phyloP scores from a whole-genome alignment of 1,140 invertebrate species.

The Muscidifurax raptorellus region DNA sequence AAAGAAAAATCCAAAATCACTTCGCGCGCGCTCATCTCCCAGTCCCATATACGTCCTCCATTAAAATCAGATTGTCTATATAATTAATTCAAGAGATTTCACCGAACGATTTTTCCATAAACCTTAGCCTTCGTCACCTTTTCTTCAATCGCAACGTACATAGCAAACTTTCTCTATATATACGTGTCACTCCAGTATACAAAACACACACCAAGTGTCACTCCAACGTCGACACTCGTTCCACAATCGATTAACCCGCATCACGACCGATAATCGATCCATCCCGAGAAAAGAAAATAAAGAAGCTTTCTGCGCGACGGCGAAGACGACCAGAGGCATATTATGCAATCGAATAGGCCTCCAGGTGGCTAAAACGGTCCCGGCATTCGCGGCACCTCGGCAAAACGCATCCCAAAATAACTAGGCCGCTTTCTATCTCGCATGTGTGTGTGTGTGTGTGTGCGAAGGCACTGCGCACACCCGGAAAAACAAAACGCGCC shows the following conservation, averaged over 20 bases:
- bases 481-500: slow-evolving; percentile 19
- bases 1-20: too few relatives aligned
- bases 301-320: neutral
- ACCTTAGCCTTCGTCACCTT: neutral
- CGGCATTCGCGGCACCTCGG: slow-evolving; percentile 37
- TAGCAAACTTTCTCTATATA: neutral
- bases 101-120: too few relatives aligned
- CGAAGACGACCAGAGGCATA: neutral
- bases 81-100: neutral
- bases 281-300: neutral
- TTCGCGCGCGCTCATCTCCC: too few relatives aligned
- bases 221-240: neutral
- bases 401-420: slow-evolving; percentile 52
- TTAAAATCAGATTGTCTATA: neutral
- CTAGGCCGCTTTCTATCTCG: slow-evolving; percentile 14
- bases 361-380: slow-evolving; percentile 50
- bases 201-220: too few relatives aligned
- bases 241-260: neutral
- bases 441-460: neutral
- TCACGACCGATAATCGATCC: neutral
- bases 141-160: neutral
- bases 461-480: too few relatives aligned
- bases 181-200: too few relatives aligned
- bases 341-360: slow-evolving; percentile 46
- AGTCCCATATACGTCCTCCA: too few relatives aligned